Conservation (phyloP, 1,140 invertebrate genomes). For the Macrobrachium nipponense region DNA sequence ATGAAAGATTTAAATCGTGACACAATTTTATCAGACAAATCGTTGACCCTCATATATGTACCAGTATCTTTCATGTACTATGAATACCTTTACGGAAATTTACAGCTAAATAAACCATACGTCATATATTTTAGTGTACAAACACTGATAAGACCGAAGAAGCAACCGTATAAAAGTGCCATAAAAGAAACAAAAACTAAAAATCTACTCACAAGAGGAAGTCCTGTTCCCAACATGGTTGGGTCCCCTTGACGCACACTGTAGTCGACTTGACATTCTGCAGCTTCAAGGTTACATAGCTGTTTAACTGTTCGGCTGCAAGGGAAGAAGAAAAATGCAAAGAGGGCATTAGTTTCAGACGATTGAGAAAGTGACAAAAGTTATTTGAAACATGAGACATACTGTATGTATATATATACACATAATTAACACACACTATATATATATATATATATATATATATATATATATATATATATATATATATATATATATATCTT, state of each 20-base stretch:
- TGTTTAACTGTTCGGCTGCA: constrained; percentile 83
- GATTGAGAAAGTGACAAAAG: neutral
- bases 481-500: neutral
- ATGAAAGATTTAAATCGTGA: too few species aligned
- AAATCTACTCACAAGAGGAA: constrained; percentile 94
- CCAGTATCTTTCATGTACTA: too few species aligned
- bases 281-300: constrained; percentile 95
- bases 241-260: constrained; percentile 93
- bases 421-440: too few species aligned
- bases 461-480: neutral
- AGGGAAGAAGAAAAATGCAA: constrained; percentile 21
- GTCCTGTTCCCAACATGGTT: constrained; percentile 97
- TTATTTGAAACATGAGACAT: neutral
- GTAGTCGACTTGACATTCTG: constrained; percentile 99
- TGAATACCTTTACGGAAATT: too few species aligned
- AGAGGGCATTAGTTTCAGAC: neutral
- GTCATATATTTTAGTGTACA: too few species aligned
- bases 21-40: too few species aligned
- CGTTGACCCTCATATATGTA: too few species aligned
- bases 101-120: too few species aligned
- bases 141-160: too few species aligned
- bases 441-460: neutral
- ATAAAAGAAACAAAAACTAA: neutral
- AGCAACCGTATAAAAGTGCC: neutral
- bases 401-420: neutral